Percentiles rank a stretch among this genome's conserved stretches.
Conservation (phyloP, 2,888 invertebrate species). For the Tyria jacobaeae region DNA sequence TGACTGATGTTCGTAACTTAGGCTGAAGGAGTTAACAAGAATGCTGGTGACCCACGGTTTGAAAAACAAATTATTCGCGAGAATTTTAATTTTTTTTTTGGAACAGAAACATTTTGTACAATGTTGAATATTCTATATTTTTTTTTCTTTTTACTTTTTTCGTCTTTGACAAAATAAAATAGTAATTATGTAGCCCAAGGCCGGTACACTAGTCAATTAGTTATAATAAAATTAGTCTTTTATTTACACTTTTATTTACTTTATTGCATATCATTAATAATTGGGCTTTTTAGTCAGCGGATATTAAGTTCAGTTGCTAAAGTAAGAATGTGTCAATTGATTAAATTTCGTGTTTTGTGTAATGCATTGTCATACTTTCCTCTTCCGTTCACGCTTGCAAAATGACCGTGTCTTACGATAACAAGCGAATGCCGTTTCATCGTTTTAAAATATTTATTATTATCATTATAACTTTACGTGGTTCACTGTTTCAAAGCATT, state of each 20-base stretch:
- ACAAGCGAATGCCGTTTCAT: slow-evolving; percentile 48
- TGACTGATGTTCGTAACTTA: no score
- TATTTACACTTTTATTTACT: background rate
- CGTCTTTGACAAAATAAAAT: background rate
- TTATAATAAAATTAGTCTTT: no score
- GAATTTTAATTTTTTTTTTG: no score
- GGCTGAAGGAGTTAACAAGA: no score
- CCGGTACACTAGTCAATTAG: background rate
- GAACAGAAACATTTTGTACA: no score
- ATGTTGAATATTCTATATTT: no score
- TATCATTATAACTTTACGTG: slow-evolving; percentile 52
- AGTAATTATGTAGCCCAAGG: background rate
- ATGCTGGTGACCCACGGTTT: no score
- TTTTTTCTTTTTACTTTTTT: no score
- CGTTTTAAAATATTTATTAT: slow-evolving; percentile 46
- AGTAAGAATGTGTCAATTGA: background rate
- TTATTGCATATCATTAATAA: slow-evolving; percentile 1
- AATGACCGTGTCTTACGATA: slow-evolving; percentile 34
- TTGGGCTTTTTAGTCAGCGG: background rate
- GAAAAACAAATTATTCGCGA: no score
- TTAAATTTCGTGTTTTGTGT: background rate
- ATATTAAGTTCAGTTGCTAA: background rate
- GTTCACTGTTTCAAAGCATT: slow-evolving; percentile 55
- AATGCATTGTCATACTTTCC: background rate
- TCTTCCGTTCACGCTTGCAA: slow-evolving; percentile 30